Base-by-base conservation (phyloP, 2,888 invertebrate species). In the Phytoseiulus persimilis region DNA sequence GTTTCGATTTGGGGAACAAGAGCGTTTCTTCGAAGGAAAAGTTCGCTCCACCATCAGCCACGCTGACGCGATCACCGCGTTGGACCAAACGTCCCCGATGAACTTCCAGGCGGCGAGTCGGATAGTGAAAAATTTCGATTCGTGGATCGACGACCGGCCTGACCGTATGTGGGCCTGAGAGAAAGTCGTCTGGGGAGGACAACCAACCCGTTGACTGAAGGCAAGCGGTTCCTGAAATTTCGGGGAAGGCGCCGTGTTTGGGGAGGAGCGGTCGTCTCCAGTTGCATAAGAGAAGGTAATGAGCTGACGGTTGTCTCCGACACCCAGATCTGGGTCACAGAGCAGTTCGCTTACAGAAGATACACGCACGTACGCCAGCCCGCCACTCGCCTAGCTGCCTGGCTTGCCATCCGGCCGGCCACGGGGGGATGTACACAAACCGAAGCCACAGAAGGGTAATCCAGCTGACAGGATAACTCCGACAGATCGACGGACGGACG, bases 371-470 rank as follows among this genome's bases (percentile, higher is more conserved):
- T 65, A 65, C 65, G 65, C 46, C 9, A 46, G n/a, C n/a, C n/a
- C n/a, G 46, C 46, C 46, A 46, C 46, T 46, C 46, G 46, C 14
- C 46, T 46, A 14, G 65, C 65, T 65, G 14, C 1, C 28, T 28
- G 65, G 28, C 18, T 28, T 6, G 28, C 14, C 23, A 65, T 65
- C 1, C 65, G 1, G 28, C 65, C 65, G 65, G 65, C 65, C 65
- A 65, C 65, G 18, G 18, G 65, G n/a, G 18, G 65, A 28, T 65
- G 65, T 65, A 65, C 65, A 65, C 65, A 65, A 65, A 65, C 65
- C 65, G 65, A 65, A 46, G 65, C 65, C 65, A 65, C 65, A 65
- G 65, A 65, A 65, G 65, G 65, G 65, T 65, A 65, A 65, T 65
- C 65, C 65, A 65, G 65, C 65, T 65, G 65, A 65, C 65, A 65